Base-by-base conservation (phyloP, 2,888 invertebrate genomes). In the Hypomecis punctinalis region DNA sequence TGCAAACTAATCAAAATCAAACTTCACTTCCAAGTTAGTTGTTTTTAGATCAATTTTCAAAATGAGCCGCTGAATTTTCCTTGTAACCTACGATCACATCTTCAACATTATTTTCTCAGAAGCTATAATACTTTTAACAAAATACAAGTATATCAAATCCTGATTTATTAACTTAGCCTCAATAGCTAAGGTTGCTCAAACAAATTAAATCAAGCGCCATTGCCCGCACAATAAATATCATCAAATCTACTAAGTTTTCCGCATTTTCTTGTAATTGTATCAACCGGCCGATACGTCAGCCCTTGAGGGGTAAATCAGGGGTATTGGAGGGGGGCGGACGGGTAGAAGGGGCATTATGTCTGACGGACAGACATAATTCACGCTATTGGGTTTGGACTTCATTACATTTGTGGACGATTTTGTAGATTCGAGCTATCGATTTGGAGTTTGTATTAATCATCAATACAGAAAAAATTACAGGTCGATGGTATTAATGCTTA, bases 321-420 rank as follows among this genome's bases (percentile, higher is more conserved):
- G 37, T n/a, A 5, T 7, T 36, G 11, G 45, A 33, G 61, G 23
- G 5, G 5, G 57, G 6, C 37, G 49, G 48, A n/a, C 8, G 35
- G 58, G 61, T 45, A 7, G 39, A 13, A 57, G 59, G 35, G 35
- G 35, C 10, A 57, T 53, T 42, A 58, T 64, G 46, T 60, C 51
- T 58, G 49, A 57, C 58, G 61, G 62, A 64, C 62, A 53, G 49
- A 68, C 55, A 48, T 53, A 62, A 64, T 62, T 47, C 36, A 43
- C 37, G 57, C 71, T 72, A 78, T 23, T 23, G 23, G 23, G 23
- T 23, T 23, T 23, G 23, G 23, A 23, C 23, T 23, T 23, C 23
- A 23, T 77, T 68, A 73, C 74, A 75, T 78, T 78, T 76, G 71
- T 65, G 74, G 73, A 74, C 72, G 69, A 73, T 74, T 61, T 69